Base-by-base conservation (phyloP, 1,140 invertebrate species). In the Lanistes nyassanus region DNA sequence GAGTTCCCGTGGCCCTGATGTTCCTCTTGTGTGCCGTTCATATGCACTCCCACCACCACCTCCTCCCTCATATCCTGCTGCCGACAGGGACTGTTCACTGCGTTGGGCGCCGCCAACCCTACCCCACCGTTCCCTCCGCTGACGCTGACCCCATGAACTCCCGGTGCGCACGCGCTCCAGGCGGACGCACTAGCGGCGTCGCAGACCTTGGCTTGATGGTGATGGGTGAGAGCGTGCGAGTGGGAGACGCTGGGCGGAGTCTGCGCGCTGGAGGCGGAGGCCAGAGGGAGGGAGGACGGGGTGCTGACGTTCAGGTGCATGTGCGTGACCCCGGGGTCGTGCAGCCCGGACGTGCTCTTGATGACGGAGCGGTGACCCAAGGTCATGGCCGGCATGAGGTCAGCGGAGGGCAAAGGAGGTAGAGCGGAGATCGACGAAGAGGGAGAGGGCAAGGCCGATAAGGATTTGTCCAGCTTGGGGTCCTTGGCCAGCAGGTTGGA, bases 331-430 rank as follows among this genome's bases (percentile, higher is more conserved):
- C 26, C 60, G 42, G 37, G 34, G 16, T 66, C 60, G 11, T 29
- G 68, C 47, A 67, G 42, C 21, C 39, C 81, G 80, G 79, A 78
- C 62, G 82, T 83, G 64, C 80, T 82, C 79, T 86, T 86, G 39
- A 86, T 86, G 58, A 86, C 85, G 60, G 84, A 83, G 78, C 77
- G 85, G 68, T 83, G 81, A 31, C 78, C 78, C 36, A 83, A 72
- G 11, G 80, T 64, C 65, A 80, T 77, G 13, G 78, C 66, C 39
- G 74, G 79, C 36, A 69, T 58, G 29, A 82, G 71, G 42, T 81
- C 76, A 34, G 76, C 62, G 3, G 79, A 62, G n/a, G 70, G 69
- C 53, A 70, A 71, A 21, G 36, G 74, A 53, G 21, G 76, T 39
- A 74, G 75, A 72, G 74, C 76, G 56, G 67, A 77, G 75, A 39